Conservation (phyloP, 2,113 vertebrate genomes). For the Cochlearius cochlearius region DNA sequence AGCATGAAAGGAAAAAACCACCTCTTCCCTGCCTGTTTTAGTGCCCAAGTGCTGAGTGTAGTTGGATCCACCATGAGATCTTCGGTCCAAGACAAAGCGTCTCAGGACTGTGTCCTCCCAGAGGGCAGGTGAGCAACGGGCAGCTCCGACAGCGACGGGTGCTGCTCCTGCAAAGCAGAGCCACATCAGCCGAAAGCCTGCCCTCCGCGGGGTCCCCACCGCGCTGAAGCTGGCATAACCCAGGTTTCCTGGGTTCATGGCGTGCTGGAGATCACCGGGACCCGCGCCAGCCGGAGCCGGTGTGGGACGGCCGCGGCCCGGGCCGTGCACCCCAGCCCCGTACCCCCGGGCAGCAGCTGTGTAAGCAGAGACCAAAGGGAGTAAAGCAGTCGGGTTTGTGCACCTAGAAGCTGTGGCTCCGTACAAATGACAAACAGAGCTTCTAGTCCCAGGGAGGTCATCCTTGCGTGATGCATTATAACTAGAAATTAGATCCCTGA, state of each 20-base stretch:
- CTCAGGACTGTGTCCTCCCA: neutral
- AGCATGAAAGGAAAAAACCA: neutral
- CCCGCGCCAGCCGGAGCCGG: no score
- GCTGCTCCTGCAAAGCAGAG: neutral
- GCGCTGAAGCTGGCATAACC: neutral
- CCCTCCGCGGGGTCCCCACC: neutral
- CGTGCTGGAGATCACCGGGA: neutral
- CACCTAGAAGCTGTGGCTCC: neutral
- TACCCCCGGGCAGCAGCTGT: no score
- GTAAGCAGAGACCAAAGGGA: neutral
- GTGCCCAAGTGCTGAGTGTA: neutral
- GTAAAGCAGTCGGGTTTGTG: neutral
- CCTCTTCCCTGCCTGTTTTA: neutral
- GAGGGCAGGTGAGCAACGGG: neutral
- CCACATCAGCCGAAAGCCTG: neutral
- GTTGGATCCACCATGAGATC: neutral
- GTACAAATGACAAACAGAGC: neutral
- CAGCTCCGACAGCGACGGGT: accelerated
- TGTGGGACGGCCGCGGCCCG: accelerated
- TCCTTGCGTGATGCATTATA: accelerated
- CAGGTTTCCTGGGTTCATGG: no score
- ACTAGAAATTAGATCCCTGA: neutral
- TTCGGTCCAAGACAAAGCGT: no score
- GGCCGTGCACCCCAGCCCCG: neutral
- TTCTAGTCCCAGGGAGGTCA: neutral